These are phyloP conservation scores for Escarpia spicata DNA, from an alignment of 2,888 invertebrate species.

Conservation along the genomic window DNA sequence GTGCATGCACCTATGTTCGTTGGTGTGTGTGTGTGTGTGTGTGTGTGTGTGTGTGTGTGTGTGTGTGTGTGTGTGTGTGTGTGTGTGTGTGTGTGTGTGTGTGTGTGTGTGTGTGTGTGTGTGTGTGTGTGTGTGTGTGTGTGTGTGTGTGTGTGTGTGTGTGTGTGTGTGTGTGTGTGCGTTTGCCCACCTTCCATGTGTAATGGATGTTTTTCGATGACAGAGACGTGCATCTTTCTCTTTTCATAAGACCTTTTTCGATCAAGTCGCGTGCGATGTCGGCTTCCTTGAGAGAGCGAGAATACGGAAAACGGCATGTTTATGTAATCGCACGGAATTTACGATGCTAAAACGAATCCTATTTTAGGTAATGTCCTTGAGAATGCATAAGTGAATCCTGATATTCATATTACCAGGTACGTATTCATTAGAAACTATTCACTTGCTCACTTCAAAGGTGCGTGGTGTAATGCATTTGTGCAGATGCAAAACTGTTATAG, in stretches of 20 bases:
- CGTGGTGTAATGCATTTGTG: no score
- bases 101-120: neutral
- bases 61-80: neutral
- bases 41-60: neutral
- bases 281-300: neutral
- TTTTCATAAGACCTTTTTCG: neutral
- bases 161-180: neutral
- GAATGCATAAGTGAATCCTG: neutral
- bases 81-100: neutral
- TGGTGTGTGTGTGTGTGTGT: neutral
- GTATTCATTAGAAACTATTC: neutral
- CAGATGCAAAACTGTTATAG: no score
- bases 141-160: neutral
- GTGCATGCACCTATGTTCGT: neutral
- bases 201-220: neutral
- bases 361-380: neutral
- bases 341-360: neutral
- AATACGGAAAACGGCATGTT: neutral
- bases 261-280: neutral
- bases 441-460: no score
- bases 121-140: neutral
- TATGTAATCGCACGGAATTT: neutral
- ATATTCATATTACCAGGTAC: neutral
- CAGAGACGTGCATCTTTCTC: neutral
- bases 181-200: constrained; percentile 4